Conservation (phyloP, 2,113 vertebrate species). For the Indri indri region DNA sequence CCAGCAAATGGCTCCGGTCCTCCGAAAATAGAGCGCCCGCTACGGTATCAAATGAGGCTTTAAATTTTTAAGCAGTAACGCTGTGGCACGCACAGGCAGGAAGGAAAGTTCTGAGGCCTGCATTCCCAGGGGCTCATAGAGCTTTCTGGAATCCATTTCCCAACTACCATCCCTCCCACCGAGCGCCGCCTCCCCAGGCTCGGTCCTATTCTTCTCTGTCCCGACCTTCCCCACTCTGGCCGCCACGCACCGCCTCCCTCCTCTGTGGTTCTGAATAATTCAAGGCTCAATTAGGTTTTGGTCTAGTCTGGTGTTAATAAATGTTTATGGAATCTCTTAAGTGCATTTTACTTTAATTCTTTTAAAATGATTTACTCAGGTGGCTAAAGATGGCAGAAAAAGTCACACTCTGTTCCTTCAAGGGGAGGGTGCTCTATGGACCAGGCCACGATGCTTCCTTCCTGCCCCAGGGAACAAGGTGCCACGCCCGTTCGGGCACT, state of each 20-base stretch:
- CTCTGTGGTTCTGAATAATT: conserved; percentile 33
- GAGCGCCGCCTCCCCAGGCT: not conserved
- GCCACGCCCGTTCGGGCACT: not conserved
- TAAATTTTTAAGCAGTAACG: not conserved
- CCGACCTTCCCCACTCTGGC: too few relatives aligned
- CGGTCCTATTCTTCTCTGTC: not conserved
- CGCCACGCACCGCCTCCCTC: not conserved
- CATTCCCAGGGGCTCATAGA: not conserved
- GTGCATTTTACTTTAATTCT: not conserved
- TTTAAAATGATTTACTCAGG: not conserved
- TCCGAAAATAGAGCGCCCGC: not conserved
- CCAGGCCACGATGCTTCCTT: not conserved
- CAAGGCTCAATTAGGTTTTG: not conserved
- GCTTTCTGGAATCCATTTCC: conserved; percentile 16
- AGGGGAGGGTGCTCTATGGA: rapidly evolving
- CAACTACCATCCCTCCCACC: not conserved
- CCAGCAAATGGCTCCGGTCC: not conserved
- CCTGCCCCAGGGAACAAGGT: too few relatives aligned
- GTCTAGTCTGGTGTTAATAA: conserved; percentile 43
- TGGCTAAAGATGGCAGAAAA: not conserved
- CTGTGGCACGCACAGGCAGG: not conserved
- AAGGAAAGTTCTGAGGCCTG: not conserved
- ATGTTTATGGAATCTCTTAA: not conserved
- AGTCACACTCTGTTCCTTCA: rapidly evolving
- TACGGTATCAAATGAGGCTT: not conserved